phyloP scores from a whole-genome alignment of 1,140 invertebrate species.

The Drosophila albomicans region DNA sequence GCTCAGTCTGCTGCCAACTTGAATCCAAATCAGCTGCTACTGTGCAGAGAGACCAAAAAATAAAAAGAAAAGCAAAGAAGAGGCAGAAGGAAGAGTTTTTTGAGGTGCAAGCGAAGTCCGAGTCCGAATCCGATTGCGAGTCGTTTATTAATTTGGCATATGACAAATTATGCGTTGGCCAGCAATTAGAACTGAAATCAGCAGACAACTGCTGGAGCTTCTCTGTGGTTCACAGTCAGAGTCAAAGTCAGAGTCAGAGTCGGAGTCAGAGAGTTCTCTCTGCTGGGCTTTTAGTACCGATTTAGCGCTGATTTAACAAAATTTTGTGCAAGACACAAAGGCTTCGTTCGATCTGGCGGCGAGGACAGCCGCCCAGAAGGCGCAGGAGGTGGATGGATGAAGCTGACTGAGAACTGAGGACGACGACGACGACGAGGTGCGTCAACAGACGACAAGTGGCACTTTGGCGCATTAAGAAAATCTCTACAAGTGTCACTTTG shows the following conservation, averaged over 20 bases:
- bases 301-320: slow-evolving; percentile 78
- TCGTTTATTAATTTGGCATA: slow-evolving; percentile 81
- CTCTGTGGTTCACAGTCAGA: slow-evolving; percentile 16
- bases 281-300: slow-evolving; percentile 2
- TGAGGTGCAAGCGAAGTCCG: slow-evolving; percentile 17
- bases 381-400: no score
- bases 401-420: background rate
- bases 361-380: background rate
- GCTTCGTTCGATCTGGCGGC: slow-evolving; percentile 67
- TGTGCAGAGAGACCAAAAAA: slow-evolving; percentile 31
- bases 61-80: background rate
- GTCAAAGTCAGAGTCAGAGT: background rate
- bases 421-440: slow-evolving; percentile 48
- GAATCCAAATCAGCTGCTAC: slow-evolving; percentile 72
- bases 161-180: slow-evolving; percentile 81
- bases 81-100: background rate
- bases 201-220: slow-evolving; percentile 56
- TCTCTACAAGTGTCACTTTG: slow-evolving; percentile 83
- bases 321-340: slow-evolving; percentile 72
- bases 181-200: slow-evolving; percentile 74
- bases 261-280: background rate
- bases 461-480: slow-evolving; percentile 83
- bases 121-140: slow-evolving; percentile 12
- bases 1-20: slow-evolving; percentile 59
- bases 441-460: slow-evolving; percentile 81